Base-by-base conservation (phyloP, 2,888 invertebrate genomes). In the Chrysodeixis includens region DNA sequence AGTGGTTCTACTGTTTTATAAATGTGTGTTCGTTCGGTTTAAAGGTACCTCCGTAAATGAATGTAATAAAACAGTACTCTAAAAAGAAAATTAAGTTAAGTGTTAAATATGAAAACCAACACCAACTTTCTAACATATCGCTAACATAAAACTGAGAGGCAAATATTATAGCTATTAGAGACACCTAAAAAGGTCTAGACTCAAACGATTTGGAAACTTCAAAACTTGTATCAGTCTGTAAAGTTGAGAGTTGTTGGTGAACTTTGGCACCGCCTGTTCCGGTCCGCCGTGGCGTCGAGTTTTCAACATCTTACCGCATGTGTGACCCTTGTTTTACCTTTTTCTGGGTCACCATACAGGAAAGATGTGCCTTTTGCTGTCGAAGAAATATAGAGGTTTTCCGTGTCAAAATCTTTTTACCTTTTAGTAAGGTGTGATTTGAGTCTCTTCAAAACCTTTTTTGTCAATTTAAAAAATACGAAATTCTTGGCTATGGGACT, bases 1-100 rank as follows among this genome's bases (percentile, higher is more conserved):
- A 66, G 18, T 60, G 66, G 51, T 44, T 62, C 57, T 62, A 51
- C 20, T 20, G 9, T 20, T 49, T 49, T 9, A 18, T 20, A 10
- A 20, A 9, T 10, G 18, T 18, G 10, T 20, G 18, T 26, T 26
- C 26, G n/a, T n/a, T n/a, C n/a, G n/a, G n/a, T n/a, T n/a, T n/a
- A n/a, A n/a, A n/a, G n/a, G n/a, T n/a, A n/a, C n/a, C n/a, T n/a
- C n/a, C n/a, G n/a, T n/a, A n/a, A n/a, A n/a, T n/a, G n/a, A n/a
- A n/a, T n/a, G n/a, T n/a, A n/a, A n/a, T n/a, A n/a, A n/a, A n/a
- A n/a, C n/a, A n/a, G n/a, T n/a, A n/a, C n/a, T n/a, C n/a, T n/a
- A n/a, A n/a, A n/a, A n/a, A n/a, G n/a, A n/a, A n/a, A n/a, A n/a
- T n/a, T n/a, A n/a, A n/a, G n/a, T n/a, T n/a, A n/a, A n/a, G n/a